These are phyloP conservation scores for Leptinotarsa rubiginosa DNA, from an alignment of 2,888 invertebrate species.

Conservation along the genomic window DNA sequence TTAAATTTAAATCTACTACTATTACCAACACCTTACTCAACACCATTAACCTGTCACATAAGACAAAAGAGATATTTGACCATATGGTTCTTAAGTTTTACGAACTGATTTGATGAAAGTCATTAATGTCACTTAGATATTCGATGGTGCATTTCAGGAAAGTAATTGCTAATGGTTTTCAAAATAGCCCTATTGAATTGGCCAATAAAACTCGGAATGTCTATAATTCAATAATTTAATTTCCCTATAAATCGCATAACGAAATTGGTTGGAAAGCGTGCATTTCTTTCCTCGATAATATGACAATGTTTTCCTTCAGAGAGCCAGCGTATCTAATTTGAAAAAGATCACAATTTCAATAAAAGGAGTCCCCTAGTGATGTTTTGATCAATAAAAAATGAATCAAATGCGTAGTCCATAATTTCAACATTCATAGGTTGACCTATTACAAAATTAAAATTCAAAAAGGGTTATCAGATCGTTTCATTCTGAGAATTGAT, in stretches of 20 bases:
- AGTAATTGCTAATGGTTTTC: conserved; percentile 15
- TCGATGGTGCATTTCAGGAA: conserved; percentile 8
- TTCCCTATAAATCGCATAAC: conserved; percentile 2
- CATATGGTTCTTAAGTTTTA: conserved; percentile 3
- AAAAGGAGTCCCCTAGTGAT: too few relatives aligned
- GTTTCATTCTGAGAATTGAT: too few relatives aligned
- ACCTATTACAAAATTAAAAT: too few relatives aligned
- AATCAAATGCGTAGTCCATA: too few relatives aligned
- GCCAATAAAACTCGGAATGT: not conserved
- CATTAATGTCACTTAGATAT: conserved; percentile 16
- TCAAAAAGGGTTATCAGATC: too few relatives aligned
- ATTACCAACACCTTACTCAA: not conserved
- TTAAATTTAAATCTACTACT: not conserved
- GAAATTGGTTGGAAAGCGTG: not conserved
- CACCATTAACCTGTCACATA: not conserved
- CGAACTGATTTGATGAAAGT: conserved; percentile 15
- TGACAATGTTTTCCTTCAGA: not conserved
- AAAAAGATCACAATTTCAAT: too few relatives aligned
- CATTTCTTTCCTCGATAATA: not conserved
- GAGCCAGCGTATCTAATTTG: too few relatives aligned
- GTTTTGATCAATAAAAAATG: too few relatives aligned
- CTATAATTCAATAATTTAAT: conserved; percentile 15
- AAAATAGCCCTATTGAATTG: conserved; percentile 10
- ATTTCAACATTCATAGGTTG: too few relatives aligned
- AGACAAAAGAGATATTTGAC: conserved; percentile 3